Evolutionary conservation across 1,140 invertebrate species (phyloP), one percentile per base, ranked within the genome.

Genomic region (Philopotamus ludificatus): DNA sequence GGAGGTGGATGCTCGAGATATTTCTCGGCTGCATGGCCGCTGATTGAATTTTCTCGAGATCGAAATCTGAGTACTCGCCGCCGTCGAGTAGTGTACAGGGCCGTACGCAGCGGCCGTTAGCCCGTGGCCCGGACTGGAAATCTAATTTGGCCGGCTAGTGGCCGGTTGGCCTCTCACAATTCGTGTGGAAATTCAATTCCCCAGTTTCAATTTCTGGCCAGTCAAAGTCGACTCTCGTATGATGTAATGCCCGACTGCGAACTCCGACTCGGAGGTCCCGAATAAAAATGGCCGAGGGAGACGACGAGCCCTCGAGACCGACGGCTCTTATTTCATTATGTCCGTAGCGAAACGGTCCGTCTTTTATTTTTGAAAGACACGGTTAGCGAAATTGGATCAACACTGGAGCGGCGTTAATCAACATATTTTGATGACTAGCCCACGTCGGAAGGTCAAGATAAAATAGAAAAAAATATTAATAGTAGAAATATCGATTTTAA

Each of bases 121-220:
- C n/a, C 41, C 54, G 20, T 39, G 39, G 26, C 34, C 4, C 57
- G 39, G 47, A 60, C 42, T 60, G 44, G 28, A 47, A 60, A 60
- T 60, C 57, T 60, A 60, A 60, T 60, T 60, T 60, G 25, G 21
- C 57, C 42, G 23, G 23, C 45, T 41, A 60, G 57, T 60, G 57
- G 39, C 57, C 57, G 44, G 42, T 60, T 34, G 57, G 57, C 57
- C 57, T 60, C 57, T 60, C 42, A 60, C 57, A 60, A 60, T 60
- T 47, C 57, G 57, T 18, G 23, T 60, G 57, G 57, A 60, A 60
- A 60, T 60, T 60, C 57, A 60, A 60, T 60, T 60, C 42, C n/a
- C 57, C 26, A 20, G 28, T 22, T 47, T 39, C 57, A 60, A 47
- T 60, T 57, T 60, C 57, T 39, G 22, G 42, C 42, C 57, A 28